Evolutionary conservation across 2,888 invertebrate genomes (phyloP), one percentile per base, ranked within the genome.

Genomic region (Eupithecia dodoneata): DNA sequence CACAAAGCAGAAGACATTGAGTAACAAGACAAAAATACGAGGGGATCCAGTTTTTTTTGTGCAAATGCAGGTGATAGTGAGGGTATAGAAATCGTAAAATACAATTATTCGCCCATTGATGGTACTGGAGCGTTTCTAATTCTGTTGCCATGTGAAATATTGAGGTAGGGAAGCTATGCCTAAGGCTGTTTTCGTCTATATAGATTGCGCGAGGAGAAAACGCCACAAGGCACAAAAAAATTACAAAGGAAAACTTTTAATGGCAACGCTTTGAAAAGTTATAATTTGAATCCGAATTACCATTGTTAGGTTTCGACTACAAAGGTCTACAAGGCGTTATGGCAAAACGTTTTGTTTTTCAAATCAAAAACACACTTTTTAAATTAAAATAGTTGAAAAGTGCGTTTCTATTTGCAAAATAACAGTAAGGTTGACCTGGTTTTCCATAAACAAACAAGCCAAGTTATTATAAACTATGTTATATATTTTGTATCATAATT

Each of bases 91-190:
- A 91, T 88, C 85, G 88, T 87, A 87, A 88, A 90, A 92, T 93
- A 93, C 92, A 94, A 94, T 94, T 93, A 94, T 93, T 88, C 90
- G 87, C 82, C 89, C 87, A 92, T 92, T 92, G 91, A 93, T 87
- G 91, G 90, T 88, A 83, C 81, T 88, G 88, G 90, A 90, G 88
- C 90, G 90, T 86, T 87, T 85, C 87, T 87, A 90, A 91, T 89
- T 87, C 88, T 81, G 90, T 92, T 90, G 89, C 89, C 81, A 86
- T 84, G 88, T 85, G 85, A 83, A 82, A 83, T 42, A 49, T 72
- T 45, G 66, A 77, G 78, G 76, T 71, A 72, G 85, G 80, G 85
- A 80, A 44, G 63, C 63, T 12, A 6, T 42, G 79, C 80, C 79
- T 69, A 49, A 74, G 78, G 81, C 76, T 47, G 72, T 47, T 18